Evolutionary conservation across 2,888 invertebrate species (phyloP), one percentile per base, ranked within the genome.

Genomic region (Thereva unica): DNA sequence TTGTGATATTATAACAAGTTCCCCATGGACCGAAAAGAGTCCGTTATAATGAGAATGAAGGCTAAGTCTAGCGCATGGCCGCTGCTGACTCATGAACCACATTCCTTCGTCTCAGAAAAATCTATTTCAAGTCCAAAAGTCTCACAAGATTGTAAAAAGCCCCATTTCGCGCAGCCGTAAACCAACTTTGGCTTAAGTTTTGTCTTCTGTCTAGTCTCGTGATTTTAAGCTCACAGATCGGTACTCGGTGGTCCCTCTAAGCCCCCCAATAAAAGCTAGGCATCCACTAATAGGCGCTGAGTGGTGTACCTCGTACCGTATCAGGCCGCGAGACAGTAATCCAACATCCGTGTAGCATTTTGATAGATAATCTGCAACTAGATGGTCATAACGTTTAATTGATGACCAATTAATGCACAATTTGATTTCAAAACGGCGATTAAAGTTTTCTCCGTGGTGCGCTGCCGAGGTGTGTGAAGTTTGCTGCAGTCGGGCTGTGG

Each of bases 331-430:
- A 38, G 59, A 59, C 59, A 59, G 49, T 59, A 59, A 59, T 47
- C 49, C 59, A 59, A 47, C 59, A 59, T 59, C 59, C 59, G 59
- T 59, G 59, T 59, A 59, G 49, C 45, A 49, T 59, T 59, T 59
- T 59, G 47, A 59, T 59, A 45, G 47, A 59, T 59, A 59, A 59
- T 45, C 42, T n/a, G 38, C 37, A 8, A 49, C 59, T 64, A 44
- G 53, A 64, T 64, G 52, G 52, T 64, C 63, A 64, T 53, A 64
- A 64, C 44, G 53, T 44, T 64, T 64, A 64, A 64, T 64, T 64
- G 63, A 64, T 64, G 63, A 53, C 52, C 52, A 64, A 64, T 64
- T 64, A 64, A 64, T 64, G 63, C 63, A 64, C 53, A 59, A 59
- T 47, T 59, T 59, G 59, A 59, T 59, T 59, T 49, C 49, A 59